Evolutionary conservation across 2,888 invertebrate genomes (phyloP).

Genomic region (Anoncus sp.): DNA sequence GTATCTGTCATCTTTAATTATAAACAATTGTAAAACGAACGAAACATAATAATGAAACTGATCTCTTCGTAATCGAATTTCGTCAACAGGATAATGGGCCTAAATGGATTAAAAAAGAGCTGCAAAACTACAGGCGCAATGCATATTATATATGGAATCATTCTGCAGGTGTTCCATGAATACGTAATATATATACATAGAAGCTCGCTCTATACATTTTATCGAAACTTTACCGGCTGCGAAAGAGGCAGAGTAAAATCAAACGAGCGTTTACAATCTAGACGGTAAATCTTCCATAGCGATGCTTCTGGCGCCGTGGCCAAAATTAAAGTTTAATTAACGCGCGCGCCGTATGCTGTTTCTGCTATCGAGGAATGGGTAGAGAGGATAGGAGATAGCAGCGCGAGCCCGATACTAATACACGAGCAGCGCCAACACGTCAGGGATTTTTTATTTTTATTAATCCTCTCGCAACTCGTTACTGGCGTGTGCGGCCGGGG

Average conservation of each 20-base stretch:
- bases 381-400: constrained; percentile 10
- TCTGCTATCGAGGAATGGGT: not conserved
- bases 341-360: constrained; percentile 61
- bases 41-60: not conserved
- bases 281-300: constrained; percentile 64
- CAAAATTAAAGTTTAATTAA: constrained; percentile 78
- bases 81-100: not conserved
- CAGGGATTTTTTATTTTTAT: constrained; percentile 22
- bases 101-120: constrained; percentile 15
- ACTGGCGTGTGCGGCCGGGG: not conserved
- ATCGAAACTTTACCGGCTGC: constrained; percentile 57
- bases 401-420: constrained; percentile 25
- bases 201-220: constrained; percentile 50
- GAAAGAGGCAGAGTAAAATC: constrained; percentile 48
- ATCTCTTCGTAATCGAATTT: not conserved
- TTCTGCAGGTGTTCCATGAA: not conserved
- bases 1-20: not conserved
- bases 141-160: constrained; percentile 1
- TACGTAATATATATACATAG: constrained; percentile 18
- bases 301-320: constrained; percentile 68
- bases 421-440: constrained; percentile 36
- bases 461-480: not conserved
- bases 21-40: not conserved
- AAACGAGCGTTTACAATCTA: constrained; percentile 58
- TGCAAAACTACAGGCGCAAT: not conserved